Evolutionary conservation across 2,888 invertebrate genomes (phyloP).

Genomic region (Lepidocyrtinus sp.): DNA sequence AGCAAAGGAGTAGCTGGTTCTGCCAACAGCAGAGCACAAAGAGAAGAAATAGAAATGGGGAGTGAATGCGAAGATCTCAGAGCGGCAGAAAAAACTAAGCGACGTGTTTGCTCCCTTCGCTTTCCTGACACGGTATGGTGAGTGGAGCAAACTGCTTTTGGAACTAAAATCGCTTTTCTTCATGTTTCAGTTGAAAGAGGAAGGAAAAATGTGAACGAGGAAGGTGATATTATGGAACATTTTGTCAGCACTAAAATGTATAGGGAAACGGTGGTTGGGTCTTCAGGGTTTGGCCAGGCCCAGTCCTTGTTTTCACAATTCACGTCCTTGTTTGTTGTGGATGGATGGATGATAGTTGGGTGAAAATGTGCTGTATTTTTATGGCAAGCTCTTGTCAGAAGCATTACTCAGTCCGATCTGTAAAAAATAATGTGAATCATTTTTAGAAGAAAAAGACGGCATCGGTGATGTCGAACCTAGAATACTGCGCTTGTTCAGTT

Average conservation of each 20-base stretch:
- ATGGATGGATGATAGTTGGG: constrained; percentile 8
- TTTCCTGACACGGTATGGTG: constrained; percentile 45
- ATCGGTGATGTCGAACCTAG: too few species aligned
- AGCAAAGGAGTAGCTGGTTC: not conserved
- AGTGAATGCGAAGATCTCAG: constrained; percentile 2
- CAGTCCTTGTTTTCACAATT: not conserved
- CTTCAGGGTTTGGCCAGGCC: constrained; percentile 5
- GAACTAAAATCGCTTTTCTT: not conserved
- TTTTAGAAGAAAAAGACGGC: too few species aligned
- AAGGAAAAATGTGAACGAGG: constrained; percentile 14
- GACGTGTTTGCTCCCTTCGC: constrained; percentile 36
- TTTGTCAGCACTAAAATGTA: constrained; percentile 3
- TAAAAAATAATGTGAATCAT: too few species aligned
- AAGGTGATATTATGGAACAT: constrained; percentile 13
- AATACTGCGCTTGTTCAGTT: too few species aligned
- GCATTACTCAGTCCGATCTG: too few species aligned
- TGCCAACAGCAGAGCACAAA: not conserved
- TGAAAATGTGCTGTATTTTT: too few species aligned
- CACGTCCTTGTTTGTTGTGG: constrained; percentile 7
- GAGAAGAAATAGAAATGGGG: not conserved
- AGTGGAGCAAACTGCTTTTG: constrained; percentile 9
- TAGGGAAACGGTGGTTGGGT: constrained; percentile 1
- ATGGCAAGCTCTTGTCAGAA: too few species aligned
- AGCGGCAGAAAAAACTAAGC: constrained; percentile 9
- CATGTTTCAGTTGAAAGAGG: not conserved